phyloP scores from a whole-genome alignment of 2,797 vertebrate genomes.

The Gallinago stenura region DNA sequence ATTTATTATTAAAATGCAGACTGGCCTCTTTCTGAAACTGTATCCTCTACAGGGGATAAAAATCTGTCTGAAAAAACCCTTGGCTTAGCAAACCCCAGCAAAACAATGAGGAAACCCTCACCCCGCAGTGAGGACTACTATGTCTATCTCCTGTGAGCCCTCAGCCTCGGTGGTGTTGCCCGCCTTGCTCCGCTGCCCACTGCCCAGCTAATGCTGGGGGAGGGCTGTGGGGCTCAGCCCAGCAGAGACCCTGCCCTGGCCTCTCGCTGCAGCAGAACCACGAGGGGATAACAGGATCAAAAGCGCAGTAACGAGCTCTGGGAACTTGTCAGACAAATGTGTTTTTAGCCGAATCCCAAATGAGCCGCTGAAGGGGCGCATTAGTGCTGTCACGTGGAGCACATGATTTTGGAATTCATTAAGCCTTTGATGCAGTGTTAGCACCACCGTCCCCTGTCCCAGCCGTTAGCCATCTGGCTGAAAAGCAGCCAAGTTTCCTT shows the following conservation, averaged over 20 bases:
- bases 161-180: rapidly evolving
- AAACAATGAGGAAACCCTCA: rapidly evolving
- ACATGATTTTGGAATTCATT: slow-evolving; percentile 74
- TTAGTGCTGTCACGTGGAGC: slow-evolving; percentile 64
- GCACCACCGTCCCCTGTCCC: neutral
- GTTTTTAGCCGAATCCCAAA: slow-evolving; percentile 49
- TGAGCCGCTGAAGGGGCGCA: slow-evolving; percentile 34
- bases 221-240: neutral
- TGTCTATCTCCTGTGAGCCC: neutral
- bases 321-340: slow-evolving; percentile 54
- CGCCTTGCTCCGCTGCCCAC: neutral
- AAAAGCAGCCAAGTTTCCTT: slow-evolving; percentile 3
- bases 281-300: slow-evolving; percentile 36
- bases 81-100: neutral
- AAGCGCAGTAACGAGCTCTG: slow-evolving; percentile 27
- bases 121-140: rapidly evolving
- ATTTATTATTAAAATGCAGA: neutral
- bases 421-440: slow-evolving; percentile 57
- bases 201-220: neutral
- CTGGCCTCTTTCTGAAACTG: neutral
- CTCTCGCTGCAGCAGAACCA: neutral
- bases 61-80: neutral
- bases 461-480: slow-evolving; percentile 37
- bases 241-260: rapidly evolving
- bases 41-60: neutral